A percentile compares a stretch with the other conserved stretches of the same genome.
Evolutionary conservation across 2,113 vertebrate species (phyloP).

Genomic region (Equus przewalskii): DNA sequence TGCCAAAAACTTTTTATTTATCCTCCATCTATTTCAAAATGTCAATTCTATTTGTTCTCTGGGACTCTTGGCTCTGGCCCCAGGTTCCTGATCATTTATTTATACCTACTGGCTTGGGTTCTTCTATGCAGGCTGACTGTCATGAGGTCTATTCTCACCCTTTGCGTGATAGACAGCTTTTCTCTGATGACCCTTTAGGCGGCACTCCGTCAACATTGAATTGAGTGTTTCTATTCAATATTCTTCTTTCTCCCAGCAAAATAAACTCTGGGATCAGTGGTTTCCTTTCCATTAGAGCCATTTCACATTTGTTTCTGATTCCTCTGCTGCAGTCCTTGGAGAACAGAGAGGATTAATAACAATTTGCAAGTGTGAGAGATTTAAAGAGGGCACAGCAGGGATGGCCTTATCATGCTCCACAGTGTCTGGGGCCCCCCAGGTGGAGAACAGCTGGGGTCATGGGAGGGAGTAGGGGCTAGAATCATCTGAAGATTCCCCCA

Average conservation of each 20-base stretch:
- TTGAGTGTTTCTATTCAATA: background rate
- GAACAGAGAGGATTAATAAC: conserved; percentile 54
- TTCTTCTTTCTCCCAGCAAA: conserved; percentile 40
- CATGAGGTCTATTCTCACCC: background rate
- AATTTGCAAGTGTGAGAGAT: background rate
- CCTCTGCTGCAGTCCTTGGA: background rate
- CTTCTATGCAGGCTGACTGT: background rate
- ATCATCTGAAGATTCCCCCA: background rate
- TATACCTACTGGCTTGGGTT: background rate
- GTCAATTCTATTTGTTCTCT: background rate
- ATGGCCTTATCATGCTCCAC: background rate
- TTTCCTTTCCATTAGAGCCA: conserved; percentile 18
- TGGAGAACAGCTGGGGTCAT: background rate
- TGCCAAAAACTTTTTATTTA: background rate
- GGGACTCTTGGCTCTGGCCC: background rate
- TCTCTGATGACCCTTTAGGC: background rate
- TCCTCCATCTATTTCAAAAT: conserved; percentile 6
- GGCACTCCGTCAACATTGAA: conserved; percentile 50
- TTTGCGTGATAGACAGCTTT: background rate
- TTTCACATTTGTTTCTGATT: conserved; percentile 47
- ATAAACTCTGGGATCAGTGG: conserved; percentile 21
- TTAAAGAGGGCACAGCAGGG: background rate
- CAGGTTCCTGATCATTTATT: background rate
- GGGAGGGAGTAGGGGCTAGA: background rate
- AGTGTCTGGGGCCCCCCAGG: background rate